These are phyloP conservation scores for Piaya cayana DNA, from an alignment of 2,113 vertebrate genomes.

Conservation along the genomic window DNA sequence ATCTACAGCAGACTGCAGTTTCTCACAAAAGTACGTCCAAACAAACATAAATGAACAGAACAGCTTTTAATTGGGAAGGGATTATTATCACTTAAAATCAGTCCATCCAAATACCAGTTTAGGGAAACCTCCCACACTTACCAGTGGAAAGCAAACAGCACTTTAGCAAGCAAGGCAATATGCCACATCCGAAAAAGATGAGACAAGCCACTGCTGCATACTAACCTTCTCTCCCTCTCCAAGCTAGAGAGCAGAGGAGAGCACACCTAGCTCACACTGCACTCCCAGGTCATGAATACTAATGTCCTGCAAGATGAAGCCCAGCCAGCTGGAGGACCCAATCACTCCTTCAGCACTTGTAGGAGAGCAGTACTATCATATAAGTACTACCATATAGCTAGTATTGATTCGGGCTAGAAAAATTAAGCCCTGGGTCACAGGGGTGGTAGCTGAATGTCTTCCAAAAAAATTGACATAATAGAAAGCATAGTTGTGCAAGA, in stretches of 20 bases:
- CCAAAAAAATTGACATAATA: background rate
- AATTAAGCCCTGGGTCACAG: background rate
- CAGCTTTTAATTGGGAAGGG: background rate
- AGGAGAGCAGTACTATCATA: background rate
- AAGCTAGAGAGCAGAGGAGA: background rate
- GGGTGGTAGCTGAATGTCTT: background rate
- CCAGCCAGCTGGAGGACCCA: background rate
- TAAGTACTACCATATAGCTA: rapidly evolving
- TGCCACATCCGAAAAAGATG: background rate
- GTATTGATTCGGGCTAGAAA: background rate
- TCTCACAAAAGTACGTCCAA: background rate
- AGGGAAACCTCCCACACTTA: background rate
- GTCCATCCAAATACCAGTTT: background rate
- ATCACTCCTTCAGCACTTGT: background rate
- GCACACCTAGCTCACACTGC: background rate
- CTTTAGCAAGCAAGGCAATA: background rate
- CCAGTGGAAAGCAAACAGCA: background rate
- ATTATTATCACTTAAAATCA: background rate
- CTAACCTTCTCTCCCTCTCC: background rate
- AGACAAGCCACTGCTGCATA: background rate
- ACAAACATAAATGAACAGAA: background rate
- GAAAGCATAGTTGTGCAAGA: background rate
- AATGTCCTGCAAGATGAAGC: background rate
- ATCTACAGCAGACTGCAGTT: background rate
- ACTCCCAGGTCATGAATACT: background rate